A percentile compares a stretch with the other conserved stretches of the same genome.
Conservation (phyloP, 2,113 vertebrate species). For the Tenebrosternarchus preto region DNA sequence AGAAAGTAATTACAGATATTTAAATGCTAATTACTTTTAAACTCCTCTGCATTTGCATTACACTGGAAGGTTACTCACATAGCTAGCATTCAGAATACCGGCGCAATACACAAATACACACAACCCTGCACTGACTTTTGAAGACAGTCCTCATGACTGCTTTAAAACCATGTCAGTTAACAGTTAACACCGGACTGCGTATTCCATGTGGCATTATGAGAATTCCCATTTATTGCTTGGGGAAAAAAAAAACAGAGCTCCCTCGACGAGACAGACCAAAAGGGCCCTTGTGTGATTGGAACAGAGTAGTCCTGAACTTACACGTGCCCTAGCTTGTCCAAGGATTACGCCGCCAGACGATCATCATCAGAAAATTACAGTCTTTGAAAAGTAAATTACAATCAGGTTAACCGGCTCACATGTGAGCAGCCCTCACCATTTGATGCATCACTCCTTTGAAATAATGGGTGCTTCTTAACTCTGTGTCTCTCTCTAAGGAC, state of each 20-base stretch:
- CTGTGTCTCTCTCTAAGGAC: too few species aligned
- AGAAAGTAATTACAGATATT: not conserved
- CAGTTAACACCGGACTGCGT: too few species aligned
- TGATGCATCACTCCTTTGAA: not conserved
- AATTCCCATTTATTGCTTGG: not conserved
- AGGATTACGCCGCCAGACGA: not conserved
- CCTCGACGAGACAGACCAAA: not conserved
- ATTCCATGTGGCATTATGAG: not conserved
- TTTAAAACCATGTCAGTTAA: too few species aligned
- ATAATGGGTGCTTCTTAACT: not conserved
- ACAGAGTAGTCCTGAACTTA: not conserved
- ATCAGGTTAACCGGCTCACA: not conserved
- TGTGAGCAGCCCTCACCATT: not conserved
- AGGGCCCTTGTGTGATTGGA: not conserved
- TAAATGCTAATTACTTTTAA: too few species aligned
- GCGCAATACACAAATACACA: not conserved
- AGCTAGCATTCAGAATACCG: not conserved
- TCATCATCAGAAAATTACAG: not conserved
- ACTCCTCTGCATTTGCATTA: not conserved
- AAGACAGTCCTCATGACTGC: too few species aligned
- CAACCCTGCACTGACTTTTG: not conserved
- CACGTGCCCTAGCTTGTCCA: slow-evolving; percentile 15
- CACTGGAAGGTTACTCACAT: not conserved
- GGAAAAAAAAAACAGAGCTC: slow-evolving; percentile 2
- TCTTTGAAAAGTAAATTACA: slow-evolving; percentile 2